Conservation (phyloP, 2,797 vertebrate genomes). For the Tragelaphus eurycerus region DNA sequence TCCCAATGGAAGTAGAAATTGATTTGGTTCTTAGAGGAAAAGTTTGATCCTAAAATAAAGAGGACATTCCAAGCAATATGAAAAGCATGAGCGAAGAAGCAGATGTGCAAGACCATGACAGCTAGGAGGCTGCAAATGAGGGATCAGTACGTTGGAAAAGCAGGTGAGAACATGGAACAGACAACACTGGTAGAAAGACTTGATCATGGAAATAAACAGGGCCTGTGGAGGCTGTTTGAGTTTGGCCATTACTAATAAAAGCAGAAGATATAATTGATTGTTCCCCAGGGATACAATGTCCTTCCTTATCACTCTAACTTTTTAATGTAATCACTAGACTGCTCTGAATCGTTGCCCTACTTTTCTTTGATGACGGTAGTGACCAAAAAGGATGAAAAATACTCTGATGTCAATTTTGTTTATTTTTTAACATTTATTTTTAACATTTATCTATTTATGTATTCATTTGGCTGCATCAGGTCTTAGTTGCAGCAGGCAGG, state of each 20-base stretch:
- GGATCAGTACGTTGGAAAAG: too few relatives aligned
- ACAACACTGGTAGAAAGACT: not conserved
- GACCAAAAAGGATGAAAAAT: not conserved
- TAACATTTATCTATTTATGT: not conserved
- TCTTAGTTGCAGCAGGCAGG: not conserved
- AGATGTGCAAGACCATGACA: not conserved
- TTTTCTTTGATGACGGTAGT: not conserved
- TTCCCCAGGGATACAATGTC: not conserved
- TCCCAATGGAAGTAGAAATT: not conserved
- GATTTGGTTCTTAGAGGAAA: not conserved
- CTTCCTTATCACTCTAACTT: not conserved
- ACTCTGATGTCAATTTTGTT: not conserved
- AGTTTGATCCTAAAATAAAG: not conserved
- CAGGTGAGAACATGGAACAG: not conserved
- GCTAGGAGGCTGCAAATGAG: accelerated
- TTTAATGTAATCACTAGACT: not conserved
- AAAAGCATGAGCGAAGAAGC: not conserved
- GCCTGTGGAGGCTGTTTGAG: not conserved
- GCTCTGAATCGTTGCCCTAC: not conserved
- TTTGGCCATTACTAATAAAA: not conserved
- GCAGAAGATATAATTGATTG: not conserved
- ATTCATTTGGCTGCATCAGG: not conserved
- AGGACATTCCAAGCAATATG: accelerated
- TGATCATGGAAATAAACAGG: not conserved
- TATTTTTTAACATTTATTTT: not conserved